These are phyloP conservation scores for Caenorhabditis imperialis DNA, from an alignment of 2,888 invertebrate genomes.

Conservation along the genomic window DNA sequence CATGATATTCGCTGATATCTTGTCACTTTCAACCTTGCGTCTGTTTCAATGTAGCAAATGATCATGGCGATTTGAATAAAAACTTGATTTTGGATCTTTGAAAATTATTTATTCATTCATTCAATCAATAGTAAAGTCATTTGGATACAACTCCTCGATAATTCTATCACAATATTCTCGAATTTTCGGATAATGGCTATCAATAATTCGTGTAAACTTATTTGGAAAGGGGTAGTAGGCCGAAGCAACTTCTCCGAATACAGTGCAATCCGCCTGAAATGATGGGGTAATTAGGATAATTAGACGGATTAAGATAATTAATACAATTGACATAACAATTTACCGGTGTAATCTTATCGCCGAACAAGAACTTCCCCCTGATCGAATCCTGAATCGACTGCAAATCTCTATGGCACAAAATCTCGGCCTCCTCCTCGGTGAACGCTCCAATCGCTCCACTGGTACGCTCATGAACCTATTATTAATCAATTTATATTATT, in stretches of 20 bases:
- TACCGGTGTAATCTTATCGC: conserved; percentile 91
- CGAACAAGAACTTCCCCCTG: conserved; percentile 90
- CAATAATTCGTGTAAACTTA: conserved; percentile 20
- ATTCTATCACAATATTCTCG: conserved; percentile 35
- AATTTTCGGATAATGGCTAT: conserved; percentile 28
- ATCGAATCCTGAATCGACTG: conserved; percentile 91
- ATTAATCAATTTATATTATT: no score
- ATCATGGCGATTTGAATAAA: no score
- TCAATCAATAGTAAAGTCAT: conserved; percentile 36
- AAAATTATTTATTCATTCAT: no score
- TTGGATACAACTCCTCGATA: conserved; percentile 26
- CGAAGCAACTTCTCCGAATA: conserved; percentile 72
- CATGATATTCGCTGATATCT: no score
- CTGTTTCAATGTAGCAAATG: no score
- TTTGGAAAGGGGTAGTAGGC: conserved; percentile 60
- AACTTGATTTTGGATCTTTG: no score
- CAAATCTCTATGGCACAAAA: conserved; percentile 83
- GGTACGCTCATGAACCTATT: conserved; percentile 16
- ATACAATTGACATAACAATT: conserved; percentile 79
- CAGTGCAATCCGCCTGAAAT: conserved; percentile 68
- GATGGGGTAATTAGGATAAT: conserved; percentile 1
- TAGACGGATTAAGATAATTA: no score
- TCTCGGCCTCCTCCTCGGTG: conserved; percentile 43
- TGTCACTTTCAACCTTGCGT: no score
- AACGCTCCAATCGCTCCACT: conserved; percentile 31